Evolutionary conservation across 1,140 invertebrate species (phyloP), one percentile per base, ranked within the genome.

Genomic region (Monochamus saltuarius): DNA sequence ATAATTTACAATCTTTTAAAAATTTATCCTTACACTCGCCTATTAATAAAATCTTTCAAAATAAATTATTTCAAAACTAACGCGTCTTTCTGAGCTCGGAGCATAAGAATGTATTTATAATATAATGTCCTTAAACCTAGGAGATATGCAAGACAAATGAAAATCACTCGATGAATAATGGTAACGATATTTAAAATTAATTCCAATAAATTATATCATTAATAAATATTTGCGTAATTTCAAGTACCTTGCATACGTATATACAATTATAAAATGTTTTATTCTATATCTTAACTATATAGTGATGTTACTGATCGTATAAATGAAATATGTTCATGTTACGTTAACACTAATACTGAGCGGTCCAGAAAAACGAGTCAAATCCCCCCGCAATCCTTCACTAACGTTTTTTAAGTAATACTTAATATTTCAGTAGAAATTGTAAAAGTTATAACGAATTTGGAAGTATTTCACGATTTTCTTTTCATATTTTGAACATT

Each of bases 1-100:
- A 56, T 59, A 65, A 51, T 66, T 56, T 62, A 62, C 61, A 62
- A 62, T 62, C 45, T 62, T 59, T 58, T 47, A 62, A 51, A 55
- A 51, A 57, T 52, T 61, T 57, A 61, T 57, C 40, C 53, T 61
- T 47, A 57, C 53, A 40, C 37, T 43, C 35, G 47, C 14, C 14
- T 47, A 46, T 46, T 17, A n/a, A n/a, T n/a, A 56, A 56, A 45
- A 56, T 56, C 11, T 19, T 49, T 49, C 11, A 14, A 50, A 58
- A 58, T 50, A 49, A 58, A 35, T 49, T 16, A 37, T 14, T 14
- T 14, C n/a, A 36, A 38, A 36, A 19, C 17, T 19, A 22, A 47
- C 17, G 11, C 10, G 7, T 47, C 19, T 47, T 47, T 47, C 17
- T 47, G 45, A 47, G 45, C 16, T 17, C 45, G 29, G 49, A 54